Percentiles rank a stretch among this genome's conserved stretches.
Evolutionary conservation across 2,888 invertebrate genomes (phyloP).

Genomic region (Laothoe populi): DNA sequence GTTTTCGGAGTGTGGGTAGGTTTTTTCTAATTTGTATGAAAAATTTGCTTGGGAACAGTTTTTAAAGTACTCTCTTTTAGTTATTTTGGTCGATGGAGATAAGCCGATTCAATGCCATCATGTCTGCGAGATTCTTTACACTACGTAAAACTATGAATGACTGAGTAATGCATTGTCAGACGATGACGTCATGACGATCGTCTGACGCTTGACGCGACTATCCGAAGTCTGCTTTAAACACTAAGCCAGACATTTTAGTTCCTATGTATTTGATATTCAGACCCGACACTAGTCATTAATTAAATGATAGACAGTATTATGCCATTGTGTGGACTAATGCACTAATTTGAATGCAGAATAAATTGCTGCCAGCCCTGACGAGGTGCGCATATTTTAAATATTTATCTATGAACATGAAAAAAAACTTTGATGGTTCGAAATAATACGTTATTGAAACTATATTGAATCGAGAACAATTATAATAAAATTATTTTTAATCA

Average conservation of each 20-base stretch:
- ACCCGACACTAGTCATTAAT: neutral
- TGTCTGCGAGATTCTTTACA: too few species aligned
- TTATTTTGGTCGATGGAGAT: too few species aligned
- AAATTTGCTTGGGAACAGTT: neutral
- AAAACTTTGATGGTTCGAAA: conserved; percentile 16
- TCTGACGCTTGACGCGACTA: too few species aligned
- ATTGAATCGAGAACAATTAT: neutral
- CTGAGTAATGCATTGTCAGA: too few species aligned
- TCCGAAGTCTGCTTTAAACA: neutral
- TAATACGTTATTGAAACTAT: neutral
- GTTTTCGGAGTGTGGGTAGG: too few species aligned
- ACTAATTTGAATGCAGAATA: neutral
- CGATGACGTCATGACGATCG: too few species aligned
- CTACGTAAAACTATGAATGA: too few species aligned
- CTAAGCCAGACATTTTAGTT: neutral
- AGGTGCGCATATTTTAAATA: conserved; percentile 15
- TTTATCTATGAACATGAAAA: conserved; percentile 19
- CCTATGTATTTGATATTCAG: neutral
- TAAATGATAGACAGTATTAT: neutral
- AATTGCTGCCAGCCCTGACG: conserved; percentile 7
- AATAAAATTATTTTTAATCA: neutral
- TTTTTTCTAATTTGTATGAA: neutral
- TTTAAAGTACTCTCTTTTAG: neutral
- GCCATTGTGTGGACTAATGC: neutral
- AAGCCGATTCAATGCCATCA: too few species aligned